These are phyloP conservation scores for Elgonia sp. DNA, from an alignment of 2,888 invertebrate genomes.

Conservation along the genomic window DNA sequence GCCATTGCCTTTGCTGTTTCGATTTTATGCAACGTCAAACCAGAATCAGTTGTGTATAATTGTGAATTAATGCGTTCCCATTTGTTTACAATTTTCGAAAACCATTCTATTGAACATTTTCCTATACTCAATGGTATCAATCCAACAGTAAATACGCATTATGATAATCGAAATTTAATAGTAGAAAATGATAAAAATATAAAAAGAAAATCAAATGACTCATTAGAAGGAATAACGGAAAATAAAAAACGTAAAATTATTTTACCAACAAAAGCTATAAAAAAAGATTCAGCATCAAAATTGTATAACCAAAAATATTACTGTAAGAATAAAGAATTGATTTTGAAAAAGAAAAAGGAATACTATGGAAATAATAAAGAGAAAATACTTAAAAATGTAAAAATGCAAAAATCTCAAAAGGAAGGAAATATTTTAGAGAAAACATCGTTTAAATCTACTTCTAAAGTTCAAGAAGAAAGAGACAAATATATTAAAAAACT, in stretches of 20 bases:
- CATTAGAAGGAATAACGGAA: neutral
- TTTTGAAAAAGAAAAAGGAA: neutral
- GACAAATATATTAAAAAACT: neutral
- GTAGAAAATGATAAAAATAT: neutral
- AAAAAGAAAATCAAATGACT: neutral
- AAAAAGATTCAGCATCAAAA: neutral
- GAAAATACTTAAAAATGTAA: neutral
- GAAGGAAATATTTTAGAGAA: no score
- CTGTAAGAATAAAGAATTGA: neutral
- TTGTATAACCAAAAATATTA: neutral
- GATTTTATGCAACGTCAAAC: constrained; percentile 15
- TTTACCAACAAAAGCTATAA: neutral
- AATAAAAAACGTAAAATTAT: neutral
- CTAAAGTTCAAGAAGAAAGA: neutral
- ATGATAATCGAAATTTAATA: neutral
- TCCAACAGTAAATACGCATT: neutral
- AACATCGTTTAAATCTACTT: neutral
- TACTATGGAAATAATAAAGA: neutral
- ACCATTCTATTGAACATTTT: constrained; percentile 25
- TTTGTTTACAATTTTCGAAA: neutral
- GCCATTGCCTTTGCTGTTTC: constrained; percentile 48
- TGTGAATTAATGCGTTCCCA: neutral
- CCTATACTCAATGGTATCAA: neutral
- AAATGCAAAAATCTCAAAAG: no score
- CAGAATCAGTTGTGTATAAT: constrained; percentile 33